Base-by-base conservation (phyloP, 2,888 invertebrate genomes). In the Drosophila hamatofila region DNA sequence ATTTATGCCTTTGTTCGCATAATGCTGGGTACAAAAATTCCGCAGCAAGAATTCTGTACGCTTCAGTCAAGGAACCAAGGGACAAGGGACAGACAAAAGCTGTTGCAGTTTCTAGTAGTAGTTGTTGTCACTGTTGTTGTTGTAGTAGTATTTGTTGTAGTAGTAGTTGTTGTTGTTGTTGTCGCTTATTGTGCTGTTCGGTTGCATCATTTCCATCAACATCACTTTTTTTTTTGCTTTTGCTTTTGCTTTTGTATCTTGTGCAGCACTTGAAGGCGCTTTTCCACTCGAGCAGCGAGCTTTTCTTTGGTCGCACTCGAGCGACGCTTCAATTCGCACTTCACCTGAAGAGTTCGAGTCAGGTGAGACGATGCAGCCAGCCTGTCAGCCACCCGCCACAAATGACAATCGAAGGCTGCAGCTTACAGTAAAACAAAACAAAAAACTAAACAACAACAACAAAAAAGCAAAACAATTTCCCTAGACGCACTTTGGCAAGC, bases 271-370 rank as follows among this genome's bases (percentile, higher is more conserved):
- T 60, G 54, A 72, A 71, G 49, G 52, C 75, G 79, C 82, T 84
- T 81, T 84, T 88, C 72, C 79, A 88, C 88, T 84, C 66, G 73
- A 88, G 70, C 82, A 67, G 61, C 56, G 73, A 69, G 82, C 81
- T 75, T 73, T 89, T 89, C 89, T 88, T 75, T 81, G 71, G 72
- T 64, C 52, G 82, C 89, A 84, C 88, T 89, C 64, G 64, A 88
- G 80, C 81, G 77, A 52, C 74, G 78, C 83, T 83, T 81, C 89
- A 90, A 90, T 80, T 90, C 86, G 76, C 90, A 88, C 88, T 88
- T 90, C 83, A 90, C 73, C 83, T 86, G 73, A 77, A 84, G 88
- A 66, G 72, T 21, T 51, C 33, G 48, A 58, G 46, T 33, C 63
- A 57, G 58, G 42, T 68, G 39, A 39, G 23, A 12, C 21, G 14